Evolutionary conservation across 2,797 vertebrate genomes (phyloP).

Genomic region (Spea hammondii): DNA sequence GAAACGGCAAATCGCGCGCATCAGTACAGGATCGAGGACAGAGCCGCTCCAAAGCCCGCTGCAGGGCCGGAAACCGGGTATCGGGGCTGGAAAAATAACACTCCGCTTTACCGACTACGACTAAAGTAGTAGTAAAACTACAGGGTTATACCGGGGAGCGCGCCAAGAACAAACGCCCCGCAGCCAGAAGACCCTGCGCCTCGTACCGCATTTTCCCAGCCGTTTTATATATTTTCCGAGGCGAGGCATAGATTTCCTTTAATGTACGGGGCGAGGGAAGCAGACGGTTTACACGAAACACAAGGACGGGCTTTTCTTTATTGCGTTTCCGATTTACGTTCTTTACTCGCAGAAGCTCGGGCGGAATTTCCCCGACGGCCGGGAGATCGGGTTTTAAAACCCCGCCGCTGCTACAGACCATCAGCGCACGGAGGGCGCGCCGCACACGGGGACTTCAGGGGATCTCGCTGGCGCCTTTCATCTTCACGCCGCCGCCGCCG

Average conservation of each 20-base stretch:
- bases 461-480: constrained; percentile 20
- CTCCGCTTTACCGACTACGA: no score
- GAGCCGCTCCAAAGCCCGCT: no score
- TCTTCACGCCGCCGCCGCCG: not conserved
- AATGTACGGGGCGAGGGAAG: not conserved
- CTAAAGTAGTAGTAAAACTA: no score
- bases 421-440: not conserved
- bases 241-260: not conserved
- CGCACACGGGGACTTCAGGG: not conserved
- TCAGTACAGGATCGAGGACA: no score
- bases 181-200: no score
- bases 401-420: not conserved
- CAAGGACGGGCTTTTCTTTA: not conserved
- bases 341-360: not conserved
- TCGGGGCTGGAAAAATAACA: no score
- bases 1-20: no score
- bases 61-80: no score
- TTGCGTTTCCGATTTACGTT: not conserved
- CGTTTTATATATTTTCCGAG: not conserved
- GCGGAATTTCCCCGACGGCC: not conserved
- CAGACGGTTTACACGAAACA: not conserved
- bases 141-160: no score
- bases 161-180: no score
- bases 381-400: not conserved
- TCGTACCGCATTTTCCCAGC: not conserved